Evolutionary conservation across 2,888 invertebrate genomes (phyloP).

Genomic region (Eupithecia dodoneata): DNA sequence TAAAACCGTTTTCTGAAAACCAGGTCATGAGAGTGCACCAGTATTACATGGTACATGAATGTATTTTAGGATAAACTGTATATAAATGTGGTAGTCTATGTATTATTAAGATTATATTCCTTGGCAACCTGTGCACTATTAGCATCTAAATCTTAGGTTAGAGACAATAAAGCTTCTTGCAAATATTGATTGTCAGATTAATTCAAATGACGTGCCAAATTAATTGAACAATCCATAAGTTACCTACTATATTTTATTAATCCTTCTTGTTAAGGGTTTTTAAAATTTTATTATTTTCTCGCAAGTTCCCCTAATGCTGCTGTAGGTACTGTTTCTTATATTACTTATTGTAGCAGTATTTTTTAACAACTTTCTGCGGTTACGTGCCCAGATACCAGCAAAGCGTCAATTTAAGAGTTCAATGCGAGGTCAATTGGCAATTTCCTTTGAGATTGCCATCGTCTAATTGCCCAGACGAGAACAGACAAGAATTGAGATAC

Average conservation of each 20-base stretch:
- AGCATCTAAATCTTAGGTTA: neutral
- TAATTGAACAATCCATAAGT: neutral
- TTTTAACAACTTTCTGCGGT: conserved; percentile 27
- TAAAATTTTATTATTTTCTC: neutral
- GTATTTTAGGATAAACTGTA: neutral
- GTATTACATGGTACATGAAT: conserved; percentile 31
- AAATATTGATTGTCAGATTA: neutral
- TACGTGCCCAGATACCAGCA: conserved; percentile 48
- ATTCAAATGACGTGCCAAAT: neutral
- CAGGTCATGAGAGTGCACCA: conserved; percentile 47
- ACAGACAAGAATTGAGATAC: conserved; percentile 56
- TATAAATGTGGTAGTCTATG: neutral
- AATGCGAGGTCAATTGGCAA: conserved; percentile 80
- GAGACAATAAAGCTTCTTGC: neutral
- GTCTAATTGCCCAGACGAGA: conserved; percentile 71
- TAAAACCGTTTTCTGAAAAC: conserved; percentile 44
- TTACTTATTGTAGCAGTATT: conserved; percentile 6
- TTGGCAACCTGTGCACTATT: conserved; percentile 1
- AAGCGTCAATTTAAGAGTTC: conserved; percentile 71
- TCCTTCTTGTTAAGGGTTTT: neutral
- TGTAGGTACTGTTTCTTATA: neutral
- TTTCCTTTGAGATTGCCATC: conserved; percentile 78
- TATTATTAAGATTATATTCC: neutral
- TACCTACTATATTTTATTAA: neutral
- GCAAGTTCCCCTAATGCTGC: neutral